These are phyloP conservation scores for Cantharis nigra DNA, from an alignment of 2,888 invertebrate genomes.

Conservation along the genomic window DNA sequence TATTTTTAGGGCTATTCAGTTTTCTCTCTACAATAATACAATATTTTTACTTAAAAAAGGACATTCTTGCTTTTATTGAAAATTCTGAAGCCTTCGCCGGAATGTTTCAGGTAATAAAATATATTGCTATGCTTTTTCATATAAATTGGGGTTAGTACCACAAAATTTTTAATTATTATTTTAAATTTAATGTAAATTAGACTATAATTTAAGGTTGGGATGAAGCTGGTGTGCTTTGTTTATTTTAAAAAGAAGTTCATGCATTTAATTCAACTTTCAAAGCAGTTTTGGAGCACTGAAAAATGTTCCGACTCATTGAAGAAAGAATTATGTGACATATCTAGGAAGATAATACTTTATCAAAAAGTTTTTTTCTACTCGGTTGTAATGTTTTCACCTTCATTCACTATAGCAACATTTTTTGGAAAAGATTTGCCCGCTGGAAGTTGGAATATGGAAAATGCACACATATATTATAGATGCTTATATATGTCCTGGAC, in stretches of 20 bases:
- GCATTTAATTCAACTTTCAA: background rate
- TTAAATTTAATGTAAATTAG: too few species aligned
- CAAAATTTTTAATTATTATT: too few species aligned
- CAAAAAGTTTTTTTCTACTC: too few species aligned
- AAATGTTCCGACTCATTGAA: too few species aligned
- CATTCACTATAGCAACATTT: background rate
- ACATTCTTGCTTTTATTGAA: background rate
- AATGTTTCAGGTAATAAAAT: background rate
- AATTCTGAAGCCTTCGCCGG: background rate
- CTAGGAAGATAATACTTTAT: too few species aligned
- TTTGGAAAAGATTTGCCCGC: background rate
- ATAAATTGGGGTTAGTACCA: too few species aligned
- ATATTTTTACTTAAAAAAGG: background rate
- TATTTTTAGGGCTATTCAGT: background rate
- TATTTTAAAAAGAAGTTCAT: background rate
- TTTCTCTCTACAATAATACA: background rate
- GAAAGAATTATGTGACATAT: too few species aligned
- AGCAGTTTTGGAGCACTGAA: background rate
- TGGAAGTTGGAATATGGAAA: background rate
- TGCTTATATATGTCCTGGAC: background rate
- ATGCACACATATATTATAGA: background rate
- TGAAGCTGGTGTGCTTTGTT: background rate
- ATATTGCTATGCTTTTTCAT: too few species aligned
- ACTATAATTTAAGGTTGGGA: background rate
- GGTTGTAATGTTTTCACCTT: background rate